Evolutionary conservation across 2,888 invertebrate genomes (phyloP), one percentile per base, ranked within the genome.

Genomic region (Cheiracanthium punctorium): DNA sequence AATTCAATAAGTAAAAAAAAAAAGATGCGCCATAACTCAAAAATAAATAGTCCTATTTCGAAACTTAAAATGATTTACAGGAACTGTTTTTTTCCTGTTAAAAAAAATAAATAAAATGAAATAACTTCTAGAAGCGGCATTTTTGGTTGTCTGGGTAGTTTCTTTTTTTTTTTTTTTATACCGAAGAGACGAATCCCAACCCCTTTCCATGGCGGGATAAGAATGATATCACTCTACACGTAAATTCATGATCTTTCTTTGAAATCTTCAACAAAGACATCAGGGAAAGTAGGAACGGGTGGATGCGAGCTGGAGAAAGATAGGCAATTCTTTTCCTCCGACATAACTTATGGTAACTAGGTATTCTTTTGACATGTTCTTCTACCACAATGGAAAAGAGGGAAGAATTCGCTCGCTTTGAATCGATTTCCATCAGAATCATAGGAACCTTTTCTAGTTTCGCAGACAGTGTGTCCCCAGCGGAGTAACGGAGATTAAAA

Each of bases 311-410:
- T n/a, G n/a, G n/a, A 37, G 10, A 37, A 37, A 37, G 10, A 10
- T 37, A 37, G 37, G 37, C 10, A 37, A 10, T 37, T 37, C 37
- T 37, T 37, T 37, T 37, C 17, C 17, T 48, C 17, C 43, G 14
- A 48, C 43, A 48, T 48, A 48, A 48, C 43, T 48, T 48, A 48
- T 48, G 43, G 43, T 48, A 48, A 48, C 43, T 48, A 48, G 43
- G 43, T 48, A 48, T 48, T 48, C 43, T 48, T 48, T 48, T 48
- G 43, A 48, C 43, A 48, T 48, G 43, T 17, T 37, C 37, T n/a
- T 7, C 43, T 48, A 48, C 43, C 5, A 48, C 10, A 37, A 37
- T 17, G 17, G 14, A 17, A 48, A 48, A 2, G 43, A 37, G 1
- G 17, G 14, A 17, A 48, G 14, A 2, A 17, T 17, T 17, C 10